Base-by-base conservation (phyloP, 2,888 invertebrate species). In the Lymantria monacha region DNA sequence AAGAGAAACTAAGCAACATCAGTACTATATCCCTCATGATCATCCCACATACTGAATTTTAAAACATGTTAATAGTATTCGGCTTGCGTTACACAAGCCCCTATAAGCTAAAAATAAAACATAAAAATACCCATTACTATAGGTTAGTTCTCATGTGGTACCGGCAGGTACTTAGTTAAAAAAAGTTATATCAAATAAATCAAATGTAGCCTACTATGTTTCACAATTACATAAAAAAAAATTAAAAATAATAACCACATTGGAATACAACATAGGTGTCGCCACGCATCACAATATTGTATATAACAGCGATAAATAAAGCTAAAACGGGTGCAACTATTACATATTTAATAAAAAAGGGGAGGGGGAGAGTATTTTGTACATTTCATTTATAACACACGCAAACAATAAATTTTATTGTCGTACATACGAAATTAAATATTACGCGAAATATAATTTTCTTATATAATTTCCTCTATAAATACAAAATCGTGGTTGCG, bases 1-100 rank as follows among this genome's bases (percentile, higher is more conserved):
- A 84, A 87, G 83, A 81, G 82, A 86, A 85, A 79, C 78, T 75
- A 81, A 81, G 83, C 85, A 81, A 85, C 86, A 79, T 81, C 80
- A 76, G 76, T 81, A 81, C 83, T 79, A 74, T 72, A 79, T 79
- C 84, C 88, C 87, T 78, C 77, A n/a, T n/a, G 76, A 80, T 79
- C 74, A 2, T 84, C 87, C 91, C 87, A 83, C 77, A 76, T 81
- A 81, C 74, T 78, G 71, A 78, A 84, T 81, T 75, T 22, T 82
- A 81, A 85, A 84, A 84, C 82, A 79, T 83, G 83, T 88, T 87
- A 89, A 85, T 81, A 75, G 76, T 83, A 71, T 71, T n/a, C 71
- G 72, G 72, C 81, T 81, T 76, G 81, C 70, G 63, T 69, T 64
- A 74, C 77, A 81, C 85, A 82, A 84, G 85, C 78, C 74, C 73